Conservation (phyloP, 2,113 vertebrate species). For the Calidris pugnax region DNA sequence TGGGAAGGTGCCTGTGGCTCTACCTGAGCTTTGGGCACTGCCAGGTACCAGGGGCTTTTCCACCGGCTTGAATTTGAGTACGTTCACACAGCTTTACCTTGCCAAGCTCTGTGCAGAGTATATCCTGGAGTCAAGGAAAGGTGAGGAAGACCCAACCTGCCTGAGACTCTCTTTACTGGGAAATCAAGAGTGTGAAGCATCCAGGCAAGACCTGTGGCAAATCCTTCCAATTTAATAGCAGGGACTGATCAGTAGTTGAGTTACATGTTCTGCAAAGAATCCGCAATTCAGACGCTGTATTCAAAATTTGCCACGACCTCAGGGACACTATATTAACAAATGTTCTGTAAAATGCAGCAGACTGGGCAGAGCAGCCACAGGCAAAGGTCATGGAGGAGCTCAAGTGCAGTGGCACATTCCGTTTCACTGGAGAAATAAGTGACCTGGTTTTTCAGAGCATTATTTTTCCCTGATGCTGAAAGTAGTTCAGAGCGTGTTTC, state of each 20-base stretch:
- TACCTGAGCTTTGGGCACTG: background rate
- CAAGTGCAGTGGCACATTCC: background rate
- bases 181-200: background rate
- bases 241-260: background rate
- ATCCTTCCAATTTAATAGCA: background rate
- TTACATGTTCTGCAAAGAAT: background rate
- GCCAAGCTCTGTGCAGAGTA: background rate
- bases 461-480: background rate
- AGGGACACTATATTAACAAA: conserved; percentile 24
- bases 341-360: conserved; percentile 58
- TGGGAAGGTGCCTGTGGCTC: background rate
- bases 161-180: background rate
- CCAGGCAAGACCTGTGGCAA: background rate
- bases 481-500: background rate
- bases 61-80: background rate
- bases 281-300: background rate
- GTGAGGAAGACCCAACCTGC: background rate
- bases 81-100: background rate
- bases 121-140: background rate
- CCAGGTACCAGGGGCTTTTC: background rate
- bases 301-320: background rate
- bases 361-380: conserved; percentile 20
- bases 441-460: conserved; percentile 12
- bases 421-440: background rate
- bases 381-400: background rate